phyloP scores from a whole-genome alignment of 2,797 vertebrate species.

The Triplophysa yarkandensis region DNA sequence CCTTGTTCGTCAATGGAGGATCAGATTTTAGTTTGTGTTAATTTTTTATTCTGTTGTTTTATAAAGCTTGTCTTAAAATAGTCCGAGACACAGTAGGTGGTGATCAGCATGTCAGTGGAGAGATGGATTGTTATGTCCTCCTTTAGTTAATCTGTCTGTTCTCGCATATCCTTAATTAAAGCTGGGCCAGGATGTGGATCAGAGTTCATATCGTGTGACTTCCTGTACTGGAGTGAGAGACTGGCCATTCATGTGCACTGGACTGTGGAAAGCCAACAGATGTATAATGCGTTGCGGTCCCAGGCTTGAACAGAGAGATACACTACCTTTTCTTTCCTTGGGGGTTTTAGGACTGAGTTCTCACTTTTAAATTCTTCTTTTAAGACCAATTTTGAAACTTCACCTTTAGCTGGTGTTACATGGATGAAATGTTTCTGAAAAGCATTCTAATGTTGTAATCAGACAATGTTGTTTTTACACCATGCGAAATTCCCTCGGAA shows the following conservation, averaged over 20 bases:
- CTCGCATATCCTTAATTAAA: conserved; percentile 72
- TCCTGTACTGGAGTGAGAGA: conserved; percentile 68
- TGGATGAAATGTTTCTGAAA: conserved; percentile 4
- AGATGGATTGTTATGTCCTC: conserved; percentile 44
- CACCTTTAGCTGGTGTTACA: background rate
- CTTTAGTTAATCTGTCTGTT: conserved; percentile 63
- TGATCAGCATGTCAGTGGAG: background rate
- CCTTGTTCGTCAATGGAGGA: background rate
- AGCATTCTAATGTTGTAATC: background rate
- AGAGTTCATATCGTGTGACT: conserved; percentile 50
- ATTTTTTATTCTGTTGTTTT: background rate
- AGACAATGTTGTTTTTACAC: background rate
- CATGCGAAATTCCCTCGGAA: no score
- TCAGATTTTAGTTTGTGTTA: background rate
- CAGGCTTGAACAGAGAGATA: conserved; percentile 52
- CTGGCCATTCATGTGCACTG: conserved; percentile 77
- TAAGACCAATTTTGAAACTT: conserved; percentile 15
- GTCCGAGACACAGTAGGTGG: background rate
- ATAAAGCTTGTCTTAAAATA: background rate
- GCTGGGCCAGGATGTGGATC: conserved; percentile 58
- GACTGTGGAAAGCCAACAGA: conserved; percentile 78
- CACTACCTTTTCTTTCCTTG: conserved; percentile 66
- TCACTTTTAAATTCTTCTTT: conserved; percentile 3
- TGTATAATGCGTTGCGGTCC: conserved; percentile 76
- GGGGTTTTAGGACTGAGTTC: conserved; percentile 13